A percentile compares a stretch with the other conserved stretches of the same genome.
Evolutionary conservation across 2,888 invertebrate genomes (phyloP).

Genomic region (Aphrophora alni): DNA sequence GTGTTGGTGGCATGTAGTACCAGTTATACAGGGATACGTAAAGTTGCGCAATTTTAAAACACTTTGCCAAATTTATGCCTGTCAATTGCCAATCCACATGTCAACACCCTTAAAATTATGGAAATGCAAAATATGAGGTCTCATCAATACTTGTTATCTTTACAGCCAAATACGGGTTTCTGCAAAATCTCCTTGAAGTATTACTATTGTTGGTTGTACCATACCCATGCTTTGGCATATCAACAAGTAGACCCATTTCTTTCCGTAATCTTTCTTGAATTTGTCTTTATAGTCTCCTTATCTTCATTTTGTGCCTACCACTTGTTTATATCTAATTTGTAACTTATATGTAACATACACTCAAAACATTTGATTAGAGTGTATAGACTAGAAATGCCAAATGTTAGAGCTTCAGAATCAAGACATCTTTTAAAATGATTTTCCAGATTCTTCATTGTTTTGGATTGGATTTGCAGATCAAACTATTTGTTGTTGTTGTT

Average conservation of each 20-base stretch:
- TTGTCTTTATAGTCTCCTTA: not conserved
- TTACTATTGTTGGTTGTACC: constrained; percentile 6
- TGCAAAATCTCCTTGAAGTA: not conserved
- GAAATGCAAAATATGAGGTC: not conserved
- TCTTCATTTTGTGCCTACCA: not conserved
- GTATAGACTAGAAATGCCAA: constrained; percentile 10
- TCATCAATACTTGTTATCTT: not conserved
- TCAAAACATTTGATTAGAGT: not conserved
- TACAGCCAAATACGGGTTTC: not conserved
- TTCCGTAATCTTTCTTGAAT: not conserved
- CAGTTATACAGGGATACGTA: not conserved
- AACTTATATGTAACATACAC: constrained; percentile 7
- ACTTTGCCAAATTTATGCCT: not conserved
- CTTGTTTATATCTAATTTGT: constrained; percentile 12
- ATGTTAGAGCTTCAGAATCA: not conserved
- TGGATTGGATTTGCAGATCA: not conserved
- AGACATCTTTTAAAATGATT: not conserved
- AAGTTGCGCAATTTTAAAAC: not conserved
- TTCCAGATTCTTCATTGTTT: constrained; percentile 1
- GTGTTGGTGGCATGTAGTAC: constrained; percentile 8
- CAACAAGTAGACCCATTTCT: not conserved
- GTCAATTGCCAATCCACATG: not conserved
- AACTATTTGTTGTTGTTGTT: not conserved
- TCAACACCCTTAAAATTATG: not conserved
- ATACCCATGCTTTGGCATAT: constrained; percentile 7